A percentile compares a stretch with the other conserved stretches of the same genome.
Conservation (phyloP, 1,140 invertebrate genomes). For the Diachasma alloeum region DNA sequence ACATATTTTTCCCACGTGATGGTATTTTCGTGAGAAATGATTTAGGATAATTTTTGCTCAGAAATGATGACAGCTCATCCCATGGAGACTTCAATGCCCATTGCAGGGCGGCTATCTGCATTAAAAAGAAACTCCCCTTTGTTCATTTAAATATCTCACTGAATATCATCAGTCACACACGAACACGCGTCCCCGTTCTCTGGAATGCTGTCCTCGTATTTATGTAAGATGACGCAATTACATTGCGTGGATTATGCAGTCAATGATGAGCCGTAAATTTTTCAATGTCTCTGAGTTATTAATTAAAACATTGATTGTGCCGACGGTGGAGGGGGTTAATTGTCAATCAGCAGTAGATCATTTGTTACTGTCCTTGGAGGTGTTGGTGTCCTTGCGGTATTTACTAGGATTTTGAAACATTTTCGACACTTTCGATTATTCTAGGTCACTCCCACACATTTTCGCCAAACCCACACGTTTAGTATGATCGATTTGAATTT, state of each 20-base stretch:
- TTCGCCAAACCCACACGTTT: not conserved
- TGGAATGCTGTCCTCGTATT: conserved; percentile 11
- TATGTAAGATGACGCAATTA: conserved; percentile 13
- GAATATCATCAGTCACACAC: not conserved
- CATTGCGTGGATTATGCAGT: not conserved
- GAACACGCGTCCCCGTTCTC: conserved; percentile 9
- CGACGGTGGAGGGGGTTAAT: not conserved
- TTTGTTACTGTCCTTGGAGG: not conserved
- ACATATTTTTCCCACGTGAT: not conserved
- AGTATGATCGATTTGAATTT: not conserved
- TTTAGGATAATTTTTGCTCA: not conserved
- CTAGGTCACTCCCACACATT: not conserved
- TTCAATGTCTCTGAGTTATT: not conserved
- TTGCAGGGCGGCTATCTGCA: not conserved
- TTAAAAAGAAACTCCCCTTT: not conserved
- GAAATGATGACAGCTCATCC: not conserved
- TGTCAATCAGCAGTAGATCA: not conserved
- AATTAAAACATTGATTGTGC: not conserved
- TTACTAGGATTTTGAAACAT: not conserved
- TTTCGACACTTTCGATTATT: not conserved
- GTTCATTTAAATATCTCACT: not conserved
- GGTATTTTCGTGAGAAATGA: not conserved
- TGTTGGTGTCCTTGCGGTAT: not conserved
- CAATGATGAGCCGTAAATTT: not conserved
- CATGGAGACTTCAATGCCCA: not conserved